These are phyloP conservation scores for Drosophila orosa DNA, from an alignment of 1,140 invertebrate genomes.

Conservation along the genomic window DNA sequence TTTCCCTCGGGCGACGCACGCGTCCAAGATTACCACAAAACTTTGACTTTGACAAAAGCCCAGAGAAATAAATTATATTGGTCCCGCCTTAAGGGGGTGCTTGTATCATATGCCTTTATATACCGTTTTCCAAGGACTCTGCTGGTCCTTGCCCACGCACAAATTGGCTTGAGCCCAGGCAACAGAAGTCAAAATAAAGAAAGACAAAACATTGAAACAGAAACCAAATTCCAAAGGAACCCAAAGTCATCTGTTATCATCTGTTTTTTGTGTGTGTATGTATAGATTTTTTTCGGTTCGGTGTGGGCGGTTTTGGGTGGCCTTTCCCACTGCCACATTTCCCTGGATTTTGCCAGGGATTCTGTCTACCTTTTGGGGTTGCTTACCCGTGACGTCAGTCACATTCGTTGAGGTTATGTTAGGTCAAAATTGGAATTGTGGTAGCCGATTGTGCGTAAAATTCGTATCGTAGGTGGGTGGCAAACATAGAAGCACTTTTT, in stretches of 20 bases:
- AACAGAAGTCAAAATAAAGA: not conserved
- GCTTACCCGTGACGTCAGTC: slow-evolving; percentile 35
- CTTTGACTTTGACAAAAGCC: slow-evolving; percentile 18
- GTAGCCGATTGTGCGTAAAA: not conserved
- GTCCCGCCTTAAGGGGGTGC: not conserved
- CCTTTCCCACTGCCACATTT: not conserved
- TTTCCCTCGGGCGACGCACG: not conserved
- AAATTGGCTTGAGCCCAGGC: slow-evolving; percentile 44
- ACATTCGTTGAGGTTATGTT: slow-evolving; percentile 32
- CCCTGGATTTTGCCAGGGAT: slow-evolving; percentile 2
- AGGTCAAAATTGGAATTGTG: slow-evolving; percentile 12
- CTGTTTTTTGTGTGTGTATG: slow-evolving; percentile 11
- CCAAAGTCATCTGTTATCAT: slow-evolving; percentile 27
- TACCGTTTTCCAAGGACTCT: slow-evolving; percentile 5
- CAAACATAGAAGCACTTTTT: not conserved
- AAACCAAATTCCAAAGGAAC: slow-evolving; percentile 1
- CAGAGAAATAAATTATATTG: slow-evolving; percentile 21
- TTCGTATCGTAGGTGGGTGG: not conserved
- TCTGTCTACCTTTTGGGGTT: slow-evolving; percentile 36
- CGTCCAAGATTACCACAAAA: slow-evolving; percentile 23
- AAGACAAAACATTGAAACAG: slow-evolving; percentile 1
- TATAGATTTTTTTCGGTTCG: slow-evolving; percentile 22
- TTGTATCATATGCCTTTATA: slow-evolving; percentile 9
- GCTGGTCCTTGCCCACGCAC: slow-evolving; percentile 59
- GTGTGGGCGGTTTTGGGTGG: slow-evolving; percentile 4